These are phyloP conservation scores for Drosophila sechellia DNA, from an alignment of 1,140 invertebrate species.

Conservation along the genomic window DNA sequence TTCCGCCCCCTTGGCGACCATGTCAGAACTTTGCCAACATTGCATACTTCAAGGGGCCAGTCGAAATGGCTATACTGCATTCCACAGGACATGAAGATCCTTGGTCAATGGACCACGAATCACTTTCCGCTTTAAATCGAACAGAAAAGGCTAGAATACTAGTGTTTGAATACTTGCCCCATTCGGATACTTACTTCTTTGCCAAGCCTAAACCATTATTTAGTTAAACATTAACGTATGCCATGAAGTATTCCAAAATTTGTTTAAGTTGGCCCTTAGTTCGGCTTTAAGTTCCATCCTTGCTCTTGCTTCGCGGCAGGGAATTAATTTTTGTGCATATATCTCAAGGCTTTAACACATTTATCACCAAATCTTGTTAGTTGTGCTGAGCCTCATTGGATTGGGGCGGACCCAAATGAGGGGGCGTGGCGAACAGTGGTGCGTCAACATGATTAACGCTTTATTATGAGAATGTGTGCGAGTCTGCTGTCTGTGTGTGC, in stretches of 20 bases:
- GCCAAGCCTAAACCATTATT: too few species aligned
- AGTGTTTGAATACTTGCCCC: neutral
- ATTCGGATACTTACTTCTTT: neutral
- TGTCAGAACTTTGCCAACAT: conserved; percentile 47
- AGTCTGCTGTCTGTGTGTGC: neutral
- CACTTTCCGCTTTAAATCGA: neutral
- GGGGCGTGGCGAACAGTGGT: conserved; percentile 29
- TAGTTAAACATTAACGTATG: too few species aligned
- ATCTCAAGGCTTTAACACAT: conserved; percentile 61
- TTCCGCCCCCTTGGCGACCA: conserved; percentile 8
- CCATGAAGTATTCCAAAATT: neutral
- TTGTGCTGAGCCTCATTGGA: conserved; percentile 18
- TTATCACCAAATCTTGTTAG: conserved; percentile 52
- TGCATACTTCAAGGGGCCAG: conserved; percentile 60
- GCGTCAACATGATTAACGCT: conserved; percentile 74
- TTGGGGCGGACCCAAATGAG: neutral
- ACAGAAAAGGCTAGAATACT: neutral
- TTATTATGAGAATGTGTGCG: conserved; percentile 52
- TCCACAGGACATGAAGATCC: conserved; percentile 37
- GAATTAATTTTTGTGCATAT: conserved; percentile 61
- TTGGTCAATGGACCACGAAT: neutral
- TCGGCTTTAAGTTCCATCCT: neutral
- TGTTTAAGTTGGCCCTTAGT: neutral
- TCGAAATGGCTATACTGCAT: conserved; percentile 57
- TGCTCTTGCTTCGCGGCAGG: neutral